phyloP scores from a whole-genome alignment of 1,140 invertebrate genomes.

The Zaprionus inermis region DNA sequence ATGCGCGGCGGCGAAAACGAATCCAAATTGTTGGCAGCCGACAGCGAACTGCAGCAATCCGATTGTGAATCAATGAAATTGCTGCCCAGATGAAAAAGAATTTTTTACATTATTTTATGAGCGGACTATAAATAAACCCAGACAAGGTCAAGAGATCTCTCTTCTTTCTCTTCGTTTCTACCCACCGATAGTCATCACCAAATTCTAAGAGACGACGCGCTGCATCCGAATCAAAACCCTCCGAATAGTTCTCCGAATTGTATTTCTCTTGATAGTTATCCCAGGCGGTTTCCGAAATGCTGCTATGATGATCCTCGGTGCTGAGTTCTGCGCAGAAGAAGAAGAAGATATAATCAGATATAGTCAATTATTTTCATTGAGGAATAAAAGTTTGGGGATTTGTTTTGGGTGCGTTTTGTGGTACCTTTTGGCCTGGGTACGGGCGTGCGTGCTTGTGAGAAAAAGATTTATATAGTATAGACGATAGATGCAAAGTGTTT shows the following conservation, averaged over 20 bases:
- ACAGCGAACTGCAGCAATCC: constrained; percentile 91
- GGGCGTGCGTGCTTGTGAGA: constrained; percentile 79
- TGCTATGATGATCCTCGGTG: constrained; percentile 89
- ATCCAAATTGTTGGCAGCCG: constrained; percentile 87
- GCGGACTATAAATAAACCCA: constrained; percentile 57
- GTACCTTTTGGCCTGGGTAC: constrained; percentile 78
- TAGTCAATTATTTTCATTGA: not conserved
- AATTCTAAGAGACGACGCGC: constrained; percentile 92
- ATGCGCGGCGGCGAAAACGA: constrained; percentile 85
- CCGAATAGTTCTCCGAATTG: constrained; percentile 95
- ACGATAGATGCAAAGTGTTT: constrained; percentile 29
- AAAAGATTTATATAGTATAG: constrained; percentile 47
- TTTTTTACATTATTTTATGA: constrained; percentile 28
- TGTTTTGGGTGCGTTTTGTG: constrained; percentile 48
- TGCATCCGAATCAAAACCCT: constrained; percentile 94
- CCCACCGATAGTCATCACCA: constrained; percentile 94
- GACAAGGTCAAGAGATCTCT: constrained; percentile 34
- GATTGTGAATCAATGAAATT: constrained; percentile 93
- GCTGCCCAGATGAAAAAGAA: constrained; percentile 40
- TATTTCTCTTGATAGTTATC: constrained; percentile 96
- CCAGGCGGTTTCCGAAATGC: constrained; percentile 93
- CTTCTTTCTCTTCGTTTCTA: constrained; percentile 56
- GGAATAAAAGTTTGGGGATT: not conserved
- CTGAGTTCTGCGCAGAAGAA: constrained; percentile 70
- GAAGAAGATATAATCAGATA: constrained; percentile 1